These are phyloP conservation scores for Drosophila incognita DNA, from an alignment of 2,888 invertebrate species.

Conservation along the genomic window DNA sequence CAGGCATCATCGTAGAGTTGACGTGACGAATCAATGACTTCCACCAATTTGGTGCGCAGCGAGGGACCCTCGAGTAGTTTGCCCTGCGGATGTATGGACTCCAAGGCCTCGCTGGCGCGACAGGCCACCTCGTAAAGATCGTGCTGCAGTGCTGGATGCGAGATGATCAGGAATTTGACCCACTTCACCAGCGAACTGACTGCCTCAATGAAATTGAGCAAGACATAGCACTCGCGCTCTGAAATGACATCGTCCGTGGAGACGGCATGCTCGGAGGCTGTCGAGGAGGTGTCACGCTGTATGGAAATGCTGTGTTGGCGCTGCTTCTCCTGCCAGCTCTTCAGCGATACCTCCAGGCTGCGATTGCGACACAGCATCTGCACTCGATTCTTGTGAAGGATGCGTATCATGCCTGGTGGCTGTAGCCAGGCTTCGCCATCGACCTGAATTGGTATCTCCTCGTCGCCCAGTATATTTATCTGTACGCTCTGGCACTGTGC, in stretches of 20 bases:
- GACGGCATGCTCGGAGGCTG: constrained; percentile 81
- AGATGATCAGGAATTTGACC: constrained; percentile 89
- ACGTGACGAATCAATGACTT: constrained; percentile 83
- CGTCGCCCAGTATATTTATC: constrained; percentile 97
- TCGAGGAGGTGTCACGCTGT: constrained; percentile 85
- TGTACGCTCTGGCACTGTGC: constrained; percentile 98
- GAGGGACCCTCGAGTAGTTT: constrained; percentile 91
- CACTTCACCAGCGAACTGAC: constrained; percentile 94
- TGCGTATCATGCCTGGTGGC: constrained; percentile 97
- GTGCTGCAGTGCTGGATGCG: constrained; percentile 89
- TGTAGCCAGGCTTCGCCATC: constrained; percentile 99
- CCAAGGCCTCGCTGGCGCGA: constrained; percentile 89
- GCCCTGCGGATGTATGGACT: constrained; percentile 92
- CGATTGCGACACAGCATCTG: constrained; percentile 98
- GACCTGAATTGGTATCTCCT: constrained; percentile 97
- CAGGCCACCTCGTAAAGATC: constrained; percentile 91
- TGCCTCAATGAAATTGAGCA: constrained; percentile 93
- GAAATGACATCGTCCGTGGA: constrained; percentile 86
- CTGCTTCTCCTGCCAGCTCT: constrained; percentile 94
- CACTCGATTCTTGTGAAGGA: constrained; percentile 98
- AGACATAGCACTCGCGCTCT: constrained; percentile 85
- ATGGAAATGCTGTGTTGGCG: constrained; percentile 86
- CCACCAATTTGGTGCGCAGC: constrained; percentile 91
- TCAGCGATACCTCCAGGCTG: constrained; percentile 94
- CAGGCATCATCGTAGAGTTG: constrained; percentile 91